Base-by-base conservation (phyloP, 2,888 invertebrate genomes). In the Hedya salicella region DNA sequence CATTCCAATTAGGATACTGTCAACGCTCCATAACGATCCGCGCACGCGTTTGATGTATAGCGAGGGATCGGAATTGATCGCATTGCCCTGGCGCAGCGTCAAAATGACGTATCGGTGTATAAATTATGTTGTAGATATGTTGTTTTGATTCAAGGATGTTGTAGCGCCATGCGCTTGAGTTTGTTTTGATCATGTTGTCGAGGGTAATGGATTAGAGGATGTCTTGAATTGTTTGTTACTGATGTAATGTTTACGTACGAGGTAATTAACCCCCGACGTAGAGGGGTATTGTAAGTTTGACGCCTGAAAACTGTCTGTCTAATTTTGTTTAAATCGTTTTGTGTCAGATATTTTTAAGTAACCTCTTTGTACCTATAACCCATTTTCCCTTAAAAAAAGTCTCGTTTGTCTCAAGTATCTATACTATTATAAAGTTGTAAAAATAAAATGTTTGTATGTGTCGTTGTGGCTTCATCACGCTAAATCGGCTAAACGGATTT, bases 1-100 rank as follows among this genome's bases (percentile, higher is more conserved):
- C 36, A 52, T 59, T 44, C 59, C 59, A 65, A 59, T 59, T 52
- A 64, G 48, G 49, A 42, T 64, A 25, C 30, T 64, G 69, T 65
- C 63, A 67, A 68, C 66, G 60, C 19, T 63, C 25, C 40, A 68
- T 63, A 65, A 42, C 63, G 68, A 9, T 40, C 14, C 16, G 59
- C 64, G 52, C 50, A n/a, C n/a, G 64, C 64, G 56, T 64, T 65
- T 65, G 59, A 65, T 65, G 19, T 59, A 59, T 36, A 1, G 25
- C 25, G 59, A 42, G 50, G 44, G 59, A 59, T 59, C 49, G 42
- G 42, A 57, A 32, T 65, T 57, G 42, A 65, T 65, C 42, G 36
- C 50, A 59, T 57, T 32, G 63, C 56, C 36, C 46, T n/a, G 32
- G 49, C 36, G 17, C 36, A 11, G 36, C 36, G 36, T 36, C 6